phyloP scores from a whole-genome alignment of 2,113 vertebrate species.

The Aspidoscelis tigris region DNA sequence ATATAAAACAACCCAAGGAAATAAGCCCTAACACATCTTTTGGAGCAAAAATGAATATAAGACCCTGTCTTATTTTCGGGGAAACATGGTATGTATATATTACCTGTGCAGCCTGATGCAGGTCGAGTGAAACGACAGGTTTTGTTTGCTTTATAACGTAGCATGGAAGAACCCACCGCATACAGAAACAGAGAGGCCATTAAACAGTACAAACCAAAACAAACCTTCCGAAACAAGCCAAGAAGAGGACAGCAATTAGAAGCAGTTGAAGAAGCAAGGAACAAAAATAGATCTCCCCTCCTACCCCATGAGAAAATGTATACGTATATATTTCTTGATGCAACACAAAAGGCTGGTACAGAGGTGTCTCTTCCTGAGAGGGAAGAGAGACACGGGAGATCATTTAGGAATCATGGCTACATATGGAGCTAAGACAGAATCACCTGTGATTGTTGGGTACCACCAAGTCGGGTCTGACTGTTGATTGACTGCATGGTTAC shows the following conservation, averaged over 20 bases:
- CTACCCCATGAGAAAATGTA: constrained; percentile 14
- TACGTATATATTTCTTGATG: neutral
- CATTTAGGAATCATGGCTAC: too few species aligned
- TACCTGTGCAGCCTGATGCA: constrained; percentile 53
- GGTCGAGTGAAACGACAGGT: constrained; percentile 22
- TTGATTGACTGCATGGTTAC: too few species aligned
- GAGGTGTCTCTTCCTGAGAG: too few species aligned
- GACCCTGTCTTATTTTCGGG: too few species aligned
- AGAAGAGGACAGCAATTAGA: constrained; percentile 38
- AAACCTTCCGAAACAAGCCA: neutral
- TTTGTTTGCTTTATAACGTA: neutral
- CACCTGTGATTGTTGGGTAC: too few species aligned
- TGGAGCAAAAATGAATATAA: too few species aligned
- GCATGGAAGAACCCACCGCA: constrained; percentile 31
- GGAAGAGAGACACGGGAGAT: too few species aligned
- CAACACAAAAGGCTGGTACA: too few species aligned
- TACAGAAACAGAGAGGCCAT: constrained; percentile 30
- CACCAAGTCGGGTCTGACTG: too few species aligned
- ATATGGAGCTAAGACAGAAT: too few species aligned
- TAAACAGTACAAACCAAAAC: constrained; percentile 53
- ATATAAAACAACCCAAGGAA: too few species aligned
- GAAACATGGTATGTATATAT: constrained; percentile 17
- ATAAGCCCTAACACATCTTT: too few species aligned
- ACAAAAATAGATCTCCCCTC: constrained; percentile 1
- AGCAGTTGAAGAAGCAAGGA: neutral